Evolutionary conservation across 2,113 vertebrate genomes (phyloP), one percentile per base, ranked within the genome.

Genomic region (Larimichthys crocea): DNA sequence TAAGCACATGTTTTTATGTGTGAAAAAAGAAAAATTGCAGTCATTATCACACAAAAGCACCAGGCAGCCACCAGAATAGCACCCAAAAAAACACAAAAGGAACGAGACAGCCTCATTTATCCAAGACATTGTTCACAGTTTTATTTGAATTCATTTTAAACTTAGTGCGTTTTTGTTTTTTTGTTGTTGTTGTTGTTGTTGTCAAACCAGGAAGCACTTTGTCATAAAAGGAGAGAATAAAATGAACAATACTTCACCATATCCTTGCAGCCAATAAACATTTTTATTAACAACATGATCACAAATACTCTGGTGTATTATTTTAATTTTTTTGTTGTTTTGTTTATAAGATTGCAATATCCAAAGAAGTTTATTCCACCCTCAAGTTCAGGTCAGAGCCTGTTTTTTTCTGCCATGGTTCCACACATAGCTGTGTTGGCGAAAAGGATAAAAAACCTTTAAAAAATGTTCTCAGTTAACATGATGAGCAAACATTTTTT

Each of bases 251-350:
- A 93, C 85, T 81, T 93, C 88, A 94, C 84, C 90, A 92, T 86
- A 89, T 88, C 89, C 86, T 94, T 94, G 95, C 96, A 96, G 96
- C 97, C 96, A 96, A 97, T 96, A 96, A 96, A 97, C 96, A 94
- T 94, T 98, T 98, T 98, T 97, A 97, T 98, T 97, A 97, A 93
- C 90, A 96, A 96, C 95, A 97, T 96, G 95, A 96, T 97, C 97
- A 98, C 96, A 96, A 95, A 96, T 95, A 96, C 95, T 96, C 93
- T 87, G 86, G 83, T 93, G 93, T 91, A 93, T 93, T 90, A 94
- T 94, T 93, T 40, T 90, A 91, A 91, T 74, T 81, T 71, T 84
- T 74, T 67, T n/a, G n/a, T 63, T 62, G 55, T 78, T 64, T 74
- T 69, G 61, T 85, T 95, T 82, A 94, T 95, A 96, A 91, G 88